Evolutionary conservation across 2,113 vertebrate genomes (phyloP).

Genomic region (Ranitomeya imitator): DNA sequence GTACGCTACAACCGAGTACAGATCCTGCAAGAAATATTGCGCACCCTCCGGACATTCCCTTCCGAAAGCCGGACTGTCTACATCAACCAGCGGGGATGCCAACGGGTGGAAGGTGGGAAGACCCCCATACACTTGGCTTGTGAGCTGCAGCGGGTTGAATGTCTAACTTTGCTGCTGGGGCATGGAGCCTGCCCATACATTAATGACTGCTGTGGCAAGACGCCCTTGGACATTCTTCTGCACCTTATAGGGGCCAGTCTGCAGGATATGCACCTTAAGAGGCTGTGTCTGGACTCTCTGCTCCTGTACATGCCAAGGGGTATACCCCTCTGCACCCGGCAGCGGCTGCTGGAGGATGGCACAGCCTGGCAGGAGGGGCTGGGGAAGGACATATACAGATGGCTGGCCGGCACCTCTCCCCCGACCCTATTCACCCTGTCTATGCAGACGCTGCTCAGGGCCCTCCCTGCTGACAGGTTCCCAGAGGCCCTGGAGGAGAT

Average conservation of each 20-base stretch:
- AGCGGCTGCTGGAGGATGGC: constrained; percentile 73
- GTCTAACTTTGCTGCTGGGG: constrained; percentile 82
- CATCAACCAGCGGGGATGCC: constrained; percentile 80
- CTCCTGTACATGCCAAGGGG: constrained; percentile 79
- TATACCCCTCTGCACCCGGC: constrained; percentile 65
- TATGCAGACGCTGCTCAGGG: constrained; percentile 83
- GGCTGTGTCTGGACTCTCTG: constrained; percentile 84
- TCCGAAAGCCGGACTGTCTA: constrained; percentile 63
- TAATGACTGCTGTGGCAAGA: constrained; percentile 69
- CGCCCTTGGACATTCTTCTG: constrained; percentile 80
- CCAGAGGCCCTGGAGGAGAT: constrained; percentile 79
- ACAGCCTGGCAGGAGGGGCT: constrained; percentile 80
- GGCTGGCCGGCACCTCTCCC: constrained; percentile 81
- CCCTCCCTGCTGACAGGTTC: constrained; percentile 78
- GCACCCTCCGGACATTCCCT: constrained; percentile 69
- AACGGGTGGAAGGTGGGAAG: constrained; percentile 81
- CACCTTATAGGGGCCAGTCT: constrained; percentile 66
- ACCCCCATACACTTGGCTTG: constrained; percentile 84
- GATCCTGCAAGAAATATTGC: constrained; percentile 80
- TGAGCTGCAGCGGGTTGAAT: constrained; percentile 81
- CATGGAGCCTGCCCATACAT: constrained; percentile 78
- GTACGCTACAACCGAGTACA: constrained; percentile 87
- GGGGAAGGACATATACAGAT: constrained; percentile 79
- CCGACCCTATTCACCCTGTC: constrained; percentile 80
- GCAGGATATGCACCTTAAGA: constrained; percentile 67